phyloP scores from a whole-genome alignment of 2,797 vertebrate genomes.

The Gadopsis bispinosus region DNA sequence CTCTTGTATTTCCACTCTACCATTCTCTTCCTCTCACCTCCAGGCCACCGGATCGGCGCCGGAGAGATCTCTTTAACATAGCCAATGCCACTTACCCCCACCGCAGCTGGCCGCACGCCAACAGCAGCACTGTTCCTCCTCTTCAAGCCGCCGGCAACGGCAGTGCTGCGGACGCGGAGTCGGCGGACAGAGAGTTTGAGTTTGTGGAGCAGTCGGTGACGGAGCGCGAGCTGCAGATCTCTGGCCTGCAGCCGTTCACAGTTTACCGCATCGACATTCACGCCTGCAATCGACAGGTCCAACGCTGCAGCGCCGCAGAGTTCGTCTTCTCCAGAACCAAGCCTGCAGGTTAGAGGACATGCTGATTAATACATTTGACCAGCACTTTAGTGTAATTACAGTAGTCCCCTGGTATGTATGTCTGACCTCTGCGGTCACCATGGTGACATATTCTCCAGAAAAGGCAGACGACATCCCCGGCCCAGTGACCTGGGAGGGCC shows the following conservation, averaged over 20 bases:
- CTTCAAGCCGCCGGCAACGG: constrained; percentile 70
- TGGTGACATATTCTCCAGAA: constrained; percentile 80
- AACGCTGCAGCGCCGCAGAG: constrained; percentile 93
- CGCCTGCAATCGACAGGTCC: constrained; percentile 94
- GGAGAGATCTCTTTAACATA: constrained; percentile 88
- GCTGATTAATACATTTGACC: not conserved
- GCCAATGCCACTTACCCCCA: constrained; percentile 86
- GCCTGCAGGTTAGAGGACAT: constrained; percentile 89
- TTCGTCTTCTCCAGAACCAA: constrained; percentile 97
- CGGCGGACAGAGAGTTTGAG: constrained; percentile 85
- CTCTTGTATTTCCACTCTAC: not conserved
- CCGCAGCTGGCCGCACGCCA: constrained; percentile 59
- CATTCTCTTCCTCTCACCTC: not conserved
- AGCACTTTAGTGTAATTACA: not conserved
- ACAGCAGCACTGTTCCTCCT: constrained; percentile 75
- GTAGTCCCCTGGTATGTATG: not conserved
- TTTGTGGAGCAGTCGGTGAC: constrained; percentile 90
- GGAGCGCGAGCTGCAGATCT: constrained; percentile 91
- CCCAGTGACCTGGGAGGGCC: constrained; percentile 87
- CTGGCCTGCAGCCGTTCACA: constrained; percentile 92
- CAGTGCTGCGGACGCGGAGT: constrained; percentile 82
- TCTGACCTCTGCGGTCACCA: not conserved
- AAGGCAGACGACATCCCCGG: constrained; percentile 96
- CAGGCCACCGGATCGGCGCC: constrained; percentile 88
- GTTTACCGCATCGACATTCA: constrained; percentile 97